A percentile compares a stretch with the other conserved stretches of the same genome.
phyloP scores from a whole-genome alignment of 2,797 vertebrate genomes.

The Myiothlypis chrysogaster region DNA sequence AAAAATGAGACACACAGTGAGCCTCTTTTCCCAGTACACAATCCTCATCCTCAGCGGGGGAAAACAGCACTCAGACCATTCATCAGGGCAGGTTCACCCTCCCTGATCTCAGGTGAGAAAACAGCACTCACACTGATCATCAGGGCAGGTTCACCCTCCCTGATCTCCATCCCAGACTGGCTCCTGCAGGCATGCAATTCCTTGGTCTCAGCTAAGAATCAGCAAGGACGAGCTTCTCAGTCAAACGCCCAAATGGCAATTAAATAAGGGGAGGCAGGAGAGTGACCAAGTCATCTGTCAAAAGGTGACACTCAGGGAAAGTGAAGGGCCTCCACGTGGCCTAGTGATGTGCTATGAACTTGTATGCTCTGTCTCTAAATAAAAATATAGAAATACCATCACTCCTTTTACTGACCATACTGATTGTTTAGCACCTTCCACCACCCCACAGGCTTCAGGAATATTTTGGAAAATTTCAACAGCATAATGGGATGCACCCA shows the following conservation, averaged over 20 bases:
- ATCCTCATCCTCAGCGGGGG: neutral
- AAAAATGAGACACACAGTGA: fast-evolving
- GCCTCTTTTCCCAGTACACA: neutral
- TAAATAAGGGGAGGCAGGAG: neutral
- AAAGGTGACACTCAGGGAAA: neutral
- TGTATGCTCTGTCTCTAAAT: neutral
- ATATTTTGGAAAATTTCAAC: neutral
- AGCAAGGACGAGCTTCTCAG: neutral
- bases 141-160: fast-evolving
- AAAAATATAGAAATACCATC: neutral
- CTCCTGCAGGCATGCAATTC: neutral
- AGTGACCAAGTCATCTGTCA: neutral
- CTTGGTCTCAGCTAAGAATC: neutral
- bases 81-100: fast-evolving
- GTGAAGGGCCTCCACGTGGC: neutral
- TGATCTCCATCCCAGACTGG: neutral
- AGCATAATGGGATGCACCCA: neutral
- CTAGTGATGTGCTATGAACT: neutral
- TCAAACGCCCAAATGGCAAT: neutral
- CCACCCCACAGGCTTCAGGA: neutral
- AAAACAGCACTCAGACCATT: neutral
- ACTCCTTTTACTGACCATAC: neutral
- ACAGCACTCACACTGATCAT: neutral
- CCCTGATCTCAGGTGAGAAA: neutral
- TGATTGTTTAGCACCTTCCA: neutral